Percentiles rank a stretch among this genome's conserved stretches.
These are phyloP conservation scores for Coregonus ussuriensis DNA, from an alignment of 2,797 vertebrate genomes.

Conservation along the genomic window DNA sequence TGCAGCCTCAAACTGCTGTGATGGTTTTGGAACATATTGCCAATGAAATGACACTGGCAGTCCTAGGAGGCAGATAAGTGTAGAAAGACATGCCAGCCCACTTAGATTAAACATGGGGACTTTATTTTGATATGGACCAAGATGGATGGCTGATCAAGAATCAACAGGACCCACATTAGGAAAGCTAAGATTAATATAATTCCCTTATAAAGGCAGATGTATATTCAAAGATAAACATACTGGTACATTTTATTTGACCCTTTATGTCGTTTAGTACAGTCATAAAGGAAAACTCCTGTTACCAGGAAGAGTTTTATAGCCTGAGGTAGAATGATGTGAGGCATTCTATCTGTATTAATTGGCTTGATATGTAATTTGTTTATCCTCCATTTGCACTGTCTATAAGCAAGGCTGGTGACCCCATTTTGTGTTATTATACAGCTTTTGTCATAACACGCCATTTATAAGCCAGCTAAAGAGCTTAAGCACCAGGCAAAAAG, in stretches of 20 bases:
- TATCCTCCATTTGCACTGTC: neutral
- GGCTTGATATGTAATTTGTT: neutral
- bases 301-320: too few relatives aligned
- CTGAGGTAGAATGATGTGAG: neutral
- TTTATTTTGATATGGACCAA: neutral
- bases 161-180: neutral
- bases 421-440: neutral
- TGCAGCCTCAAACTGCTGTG: neutral
- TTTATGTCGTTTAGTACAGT: neutral
- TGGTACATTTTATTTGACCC: neutral
- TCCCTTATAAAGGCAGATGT: neutral
- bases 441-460: neutral
- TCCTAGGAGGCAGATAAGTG: conserved; percentile 17
- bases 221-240: neutral
- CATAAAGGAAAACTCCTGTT: neutral
- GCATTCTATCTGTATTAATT: neutral
- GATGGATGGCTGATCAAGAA: neutral
- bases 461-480: neutral
- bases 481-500: neutral
- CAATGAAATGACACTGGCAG: neutral
- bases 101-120: neutral
- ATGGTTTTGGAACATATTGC: conserved; percentile 22
- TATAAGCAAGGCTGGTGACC: neutral
- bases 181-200: neutral
- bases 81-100: conserved; percentile 12